Base-by-base conservation (phyloP, 2,888 invertebrate genomes). In the Caenorhabditis wallacei region DNA sequence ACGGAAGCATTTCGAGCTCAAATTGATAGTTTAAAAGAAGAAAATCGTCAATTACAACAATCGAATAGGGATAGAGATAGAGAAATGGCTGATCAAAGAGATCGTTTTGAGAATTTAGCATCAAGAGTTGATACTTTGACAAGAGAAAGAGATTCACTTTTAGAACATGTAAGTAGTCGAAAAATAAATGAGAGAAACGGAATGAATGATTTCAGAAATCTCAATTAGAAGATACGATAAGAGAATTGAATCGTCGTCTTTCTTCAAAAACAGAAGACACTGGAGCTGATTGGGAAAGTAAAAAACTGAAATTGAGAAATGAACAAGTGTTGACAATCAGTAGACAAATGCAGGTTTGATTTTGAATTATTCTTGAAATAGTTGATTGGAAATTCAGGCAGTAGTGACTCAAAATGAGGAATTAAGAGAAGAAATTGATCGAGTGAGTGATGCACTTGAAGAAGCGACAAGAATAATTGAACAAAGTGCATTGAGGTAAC, bases 141-240 rank as follows among this genome's bases (percentile, higher is more conserved):
- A 24, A 71, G 88, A 30, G 91, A 91, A 76, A 63, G 89, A 35
- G 88, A 87, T 43, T 63, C 88, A 24, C 80, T 89, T 22, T 61
- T 81, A 0, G 87, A 87, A 57, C 89, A 89, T 85, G 90, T 90
- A 37, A 51, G 84, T 70, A n/a, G 8, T n/a, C n/a, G n/a, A n/a
- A n/a, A n/a, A n/a, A n/a, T n/a, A n/a, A n/a, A n/a, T n/a, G n/a
- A n/a, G n/a, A n/a, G n/a, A n/a, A n/a, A n/a, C n/a, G n/a, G n/a
- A n/a, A n/a, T n/a, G n/a, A 11, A 2, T 18, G 1, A 13, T 75
- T 88, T 76, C 68, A 91, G 91, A 85, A 86, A 84, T 63, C 85
- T 11, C 90, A 91, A 78, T 74, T 90, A 57, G 91, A 91, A 80
- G 91, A 91, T 48, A 89, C 88, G 13, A 91, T 91, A 26, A 75